Percentiles rank a stretch among this genome's conserved stretches.
Conservation (phyloP, 2,888 invertebrate species). For the Conus canariensis region DNA sequence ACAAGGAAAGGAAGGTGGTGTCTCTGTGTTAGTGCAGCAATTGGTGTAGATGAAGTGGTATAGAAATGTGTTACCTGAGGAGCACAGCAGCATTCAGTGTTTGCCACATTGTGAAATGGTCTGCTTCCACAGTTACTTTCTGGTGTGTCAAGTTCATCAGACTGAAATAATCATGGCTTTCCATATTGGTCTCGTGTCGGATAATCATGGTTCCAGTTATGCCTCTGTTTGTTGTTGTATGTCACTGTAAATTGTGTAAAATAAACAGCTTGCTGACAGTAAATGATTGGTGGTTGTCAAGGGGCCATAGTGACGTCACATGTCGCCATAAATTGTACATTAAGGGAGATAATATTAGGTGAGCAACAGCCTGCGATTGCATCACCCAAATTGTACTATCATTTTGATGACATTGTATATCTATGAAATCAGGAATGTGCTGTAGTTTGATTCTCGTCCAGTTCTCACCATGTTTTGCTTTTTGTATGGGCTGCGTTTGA, state of each 20-base stretch:
- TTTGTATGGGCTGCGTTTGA: not conserved
- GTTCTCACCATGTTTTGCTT: not conserved
- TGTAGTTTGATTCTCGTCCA: not conserved
- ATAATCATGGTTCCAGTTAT: not conserved
- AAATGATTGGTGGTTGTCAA: not conserved
- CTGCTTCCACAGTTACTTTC: too few species aligned
- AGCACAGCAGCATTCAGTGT: too few species aligned
- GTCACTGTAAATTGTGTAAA: not conserved
- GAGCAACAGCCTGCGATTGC: not conserved
- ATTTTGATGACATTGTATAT: not conserved
- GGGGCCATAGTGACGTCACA: constrained; percentile 12
- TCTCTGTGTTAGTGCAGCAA: too few species aligned
- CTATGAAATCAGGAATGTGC: constrained; percentile 15
- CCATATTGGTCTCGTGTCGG: too few species aligned
- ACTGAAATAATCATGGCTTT: too few species aligned
- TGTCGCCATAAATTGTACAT: constrained; percentile 8
- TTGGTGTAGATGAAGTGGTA: too few species aligned
- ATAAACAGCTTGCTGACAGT: not conserved
- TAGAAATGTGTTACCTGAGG: too few species aligned
- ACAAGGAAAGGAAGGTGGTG: too few species aligned
- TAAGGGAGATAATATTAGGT: not conserved
- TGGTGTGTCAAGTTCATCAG: too few species aligned
- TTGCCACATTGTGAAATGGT: too few species aligned
- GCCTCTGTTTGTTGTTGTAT: not conserved
- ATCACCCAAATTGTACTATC: not conserved